phyloP scores from a whole-genome alignment of 2,888 invertebrate genomes.

The Cerastis leucographa region DNA sequence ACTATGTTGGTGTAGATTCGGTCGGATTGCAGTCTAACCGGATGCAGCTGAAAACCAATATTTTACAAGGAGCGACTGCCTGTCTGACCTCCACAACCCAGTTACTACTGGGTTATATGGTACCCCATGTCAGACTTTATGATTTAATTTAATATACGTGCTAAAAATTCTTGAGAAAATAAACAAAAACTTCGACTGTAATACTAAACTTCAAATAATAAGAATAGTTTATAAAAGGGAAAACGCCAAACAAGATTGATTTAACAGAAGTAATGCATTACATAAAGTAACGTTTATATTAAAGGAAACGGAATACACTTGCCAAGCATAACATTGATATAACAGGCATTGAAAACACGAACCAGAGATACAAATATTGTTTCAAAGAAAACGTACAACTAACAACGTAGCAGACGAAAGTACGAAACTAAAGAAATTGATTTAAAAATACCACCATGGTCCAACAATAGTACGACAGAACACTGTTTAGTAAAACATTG shows the following conservation, averaged over 20 bases:
- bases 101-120: no score
- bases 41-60: no score
- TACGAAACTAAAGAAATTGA: constrained; percentile 6
- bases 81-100: no score
- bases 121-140: no score
- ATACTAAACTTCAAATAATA: not conserved
- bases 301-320: not conserved
- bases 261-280: not conserved
- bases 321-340: not conserved
- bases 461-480: not conserved
- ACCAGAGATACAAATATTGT: not conserved
- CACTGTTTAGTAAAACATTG: constrained; percentile 25
- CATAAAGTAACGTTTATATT: not conserved
- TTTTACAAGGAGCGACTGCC: no score
- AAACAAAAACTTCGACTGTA: not conserved
- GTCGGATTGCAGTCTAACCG: no score
- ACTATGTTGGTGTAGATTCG: no score
- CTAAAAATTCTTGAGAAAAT: not conserved
- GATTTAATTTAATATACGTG: not conserved
- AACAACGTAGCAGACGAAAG: not conserved
- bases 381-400: not conserved
- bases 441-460: constrained; percentile 16
- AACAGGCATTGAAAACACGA: not conserved
- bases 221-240: not conserved
- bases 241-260: not conserved